A percentile compares a stretch with the other conserved stretches of the same genome.
Conservation (phyloP, 2,797 vertebrate genomes). For the Pseudomugil tenellus region DNA sequence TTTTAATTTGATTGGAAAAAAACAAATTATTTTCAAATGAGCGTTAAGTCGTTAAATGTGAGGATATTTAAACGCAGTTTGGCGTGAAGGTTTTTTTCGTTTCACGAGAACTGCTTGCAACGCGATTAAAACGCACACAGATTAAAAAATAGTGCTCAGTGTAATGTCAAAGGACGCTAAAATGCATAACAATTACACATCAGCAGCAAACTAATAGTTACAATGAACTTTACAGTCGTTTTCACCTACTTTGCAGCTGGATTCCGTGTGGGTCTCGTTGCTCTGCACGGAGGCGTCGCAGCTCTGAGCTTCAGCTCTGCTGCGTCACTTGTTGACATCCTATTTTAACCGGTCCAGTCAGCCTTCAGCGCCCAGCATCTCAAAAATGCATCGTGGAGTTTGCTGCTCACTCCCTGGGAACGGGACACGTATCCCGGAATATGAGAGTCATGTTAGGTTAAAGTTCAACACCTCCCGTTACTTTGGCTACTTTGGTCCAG, state of each 20-base stretch:
- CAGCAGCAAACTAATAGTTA: fast-evolving
- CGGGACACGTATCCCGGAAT: not conserved
- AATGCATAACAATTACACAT: not conserved
- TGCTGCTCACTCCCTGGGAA: not conserved
- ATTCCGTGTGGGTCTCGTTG: not conserved
- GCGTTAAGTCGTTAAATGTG: not conserved
- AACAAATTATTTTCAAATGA: fast-evolving
- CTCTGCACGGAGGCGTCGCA: conserved; percentile 27
- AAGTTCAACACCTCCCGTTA: not conserved
- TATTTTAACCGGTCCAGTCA: conserved; percentile 58
- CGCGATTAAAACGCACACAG: not conserved
- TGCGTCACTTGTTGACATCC: conserved; percentile 78
- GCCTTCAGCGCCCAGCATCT: conserved; percentile 5
- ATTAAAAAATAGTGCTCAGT: not conserved
- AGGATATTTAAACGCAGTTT: conserved; percentile 14
- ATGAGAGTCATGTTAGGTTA: not conserved
- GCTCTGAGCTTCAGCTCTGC: conserved; percentile 42
- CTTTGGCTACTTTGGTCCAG: not conserved
- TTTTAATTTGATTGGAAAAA: not conserved
- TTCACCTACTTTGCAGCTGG: conserved; percentile 42
- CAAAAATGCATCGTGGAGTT: conserved; percentile 13
- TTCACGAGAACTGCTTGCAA: not conserved
- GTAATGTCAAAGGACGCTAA: not conserved
- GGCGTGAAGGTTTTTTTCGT: not conserved
- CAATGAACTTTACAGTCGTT: not conserved